These are phyloP conservation scores for Cisticola juncidis DNA, from an alignment of 2,113 vertebrate species.

Conservation along the genomic window DNA sequence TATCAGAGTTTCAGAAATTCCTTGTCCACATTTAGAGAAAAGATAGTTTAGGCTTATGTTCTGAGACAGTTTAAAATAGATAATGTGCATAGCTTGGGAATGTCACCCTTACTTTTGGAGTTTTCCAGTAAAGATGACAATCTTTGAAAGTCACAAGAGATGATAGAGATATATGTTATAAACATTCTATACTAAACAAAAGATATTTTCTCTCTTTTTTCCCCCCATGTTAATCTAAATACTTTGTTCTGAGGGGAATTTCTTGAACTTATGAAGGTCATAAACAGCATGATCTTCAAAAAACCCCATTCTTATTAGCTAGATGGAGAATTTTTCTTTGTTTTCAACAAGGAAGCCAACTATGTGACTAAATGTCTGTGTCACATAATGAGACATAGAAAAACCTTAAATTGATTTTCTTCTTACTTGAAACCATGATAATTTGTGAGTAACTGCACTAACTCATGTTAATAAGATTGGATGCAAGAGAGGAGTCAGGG, in stretches of 20 bases:
- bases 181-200: background rate
- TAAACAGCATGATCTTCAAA: background rate
- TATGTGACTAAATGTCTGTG: background rate
- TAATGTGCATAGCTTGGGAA: fast-evolving
- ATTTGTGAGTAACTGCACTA: background rate
- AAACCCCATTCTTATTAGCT: background rate
- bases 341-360: background rate
- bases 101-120: background rate
- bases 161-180: background rate
- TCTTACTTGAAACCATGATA: background rate
- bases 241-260: background rate
- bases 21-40: background rate
- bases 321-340: background rate
- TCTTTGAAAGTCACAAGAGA: background rate
- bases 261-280: background rate
- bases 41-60: background rate
- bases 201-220: background rate
- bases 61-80: background rate
- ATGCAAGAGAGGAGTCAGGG: background rate
- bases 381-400: background rate
- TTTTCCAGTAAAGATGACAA: background rate
- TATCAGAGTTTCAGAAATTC: background rate
- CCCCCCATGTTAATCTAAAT: background rate
- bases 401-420: background rate
- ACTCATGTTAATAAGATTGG: background rate